phyloP scores from a whole-genome alignment of 2,888 invertebrate genomes.

The Leptopilina drosophilae region DNA sequence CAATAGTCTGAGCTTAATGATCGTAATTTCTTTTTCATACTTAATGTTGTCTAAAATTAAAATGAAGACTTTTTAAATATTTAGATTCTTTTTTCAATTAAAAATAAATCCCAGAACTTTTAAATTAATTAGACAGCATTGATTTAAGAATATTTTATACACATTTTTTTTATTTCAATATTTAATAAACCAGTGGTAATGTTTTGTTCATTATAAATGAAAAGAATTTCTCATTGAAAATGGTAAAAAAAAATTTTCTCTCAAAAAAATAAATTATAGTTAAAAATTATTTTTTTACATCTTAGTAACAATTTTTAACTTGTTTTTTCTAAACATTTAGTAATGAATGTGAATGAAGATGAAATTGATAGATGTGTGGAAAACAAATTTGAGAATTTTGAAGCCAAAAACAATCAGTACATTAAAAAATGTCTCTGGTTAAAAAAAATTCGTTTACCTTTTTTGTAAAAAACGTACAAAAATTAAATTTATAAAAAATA shows the following conservation, averaged over 20 bases:
- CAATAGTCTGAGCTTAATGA: background rate
- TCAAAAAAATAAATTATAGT: no score
- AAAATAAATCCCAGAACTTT: background rate
- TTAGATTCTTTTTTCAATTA: background rate
- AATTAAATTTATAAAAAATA: no score
- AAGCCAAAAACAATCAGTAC: no score
- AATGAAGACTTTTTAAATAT: background rate
- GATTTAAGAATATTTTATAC: background rate
- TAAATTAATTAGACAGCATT: constrained; percentile 8
- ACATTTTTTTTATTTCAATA: background rate
- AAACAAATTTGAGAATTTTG: no score
- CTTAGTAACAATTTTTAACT: background rate
- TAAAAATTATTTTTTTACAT: no score
- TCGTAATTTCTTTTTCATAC: background rate
- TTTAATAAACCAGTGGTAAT: background rate
- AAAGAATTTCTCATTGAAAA: no score
- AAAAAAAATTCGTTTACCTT: no score
- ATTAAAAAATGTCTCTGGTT: no score
- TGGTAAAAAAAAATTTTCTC: no score
- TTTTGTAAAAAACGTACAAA: no score
- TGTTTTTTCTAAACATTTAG: background rate
- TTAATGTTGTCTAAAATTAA: constrained; percentile 17
- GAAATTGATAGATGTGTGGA: background rate
- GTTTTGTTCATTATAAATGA: constrained; percentile 1
- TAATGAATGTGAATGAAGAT: constrained; percentile 3